Base-by-base conservation (phyloP, 2,797 vertebrate genomes). In the Pipistrellus nathusii region DNA sequence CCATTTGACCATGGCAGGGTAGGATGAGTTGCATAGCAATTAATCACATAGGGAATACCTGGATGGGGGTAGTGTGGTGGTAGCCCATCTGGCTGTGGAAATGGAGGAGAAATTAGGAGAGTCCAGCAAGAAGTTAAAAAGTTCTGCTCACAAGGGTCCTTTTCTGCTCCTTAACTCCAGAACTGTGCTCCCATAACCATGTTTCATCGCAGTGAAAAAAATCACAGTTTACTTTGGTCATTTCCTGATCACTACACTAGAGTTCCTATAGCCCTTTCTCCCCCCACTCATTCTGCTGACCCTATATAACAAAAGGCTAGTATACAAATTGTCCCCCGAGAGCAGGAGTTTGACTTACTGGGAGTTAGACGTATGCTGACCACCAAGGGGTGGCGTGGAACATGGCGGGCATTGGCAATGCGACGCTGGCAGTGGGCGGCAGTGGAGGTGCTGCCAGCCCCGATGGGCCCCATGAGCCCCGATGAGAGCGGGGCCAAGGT, bases 21-120 rank as follows among this genome's bases (percentile, higher is more conserved):
- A 72, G 41, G 27, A 32, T 57, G 13, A 92, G 48, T 76, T 81
- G 35, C 88, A 62, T 12, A 82, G 44, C 46, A 91, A 8, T 76
- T 62, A 80, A 71, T 89, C 46, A 83, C 23, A 38, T 14, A 53
- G 48, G 30, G 73, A 90, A 83, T 6, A 32, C 35, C 20, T 81
- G 71, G 38, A 75, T 83, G 23, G 0, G 23, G 32, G 20, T 72
- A 38, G 27, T 48, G 4, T 76, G 71, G 44, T 32, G 71, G 25
- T 35, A 23, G 41, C 23, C 0, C 44, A 23, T 4, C 9, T 66
- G 75, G 73, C 30, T 38, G 12, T 66, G 51, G 75, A 90, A 78
- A 32, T 80, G 44, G 83, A 57, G 48, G 44, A n/a, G 18, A 44
- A 35, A 72, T 57, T 78, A 3, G 46, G 8, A 41, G 30, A 2